Conservation (phyloP, 2,888 invertebrate species). For the Cyclophora albipunctata region DNA sequence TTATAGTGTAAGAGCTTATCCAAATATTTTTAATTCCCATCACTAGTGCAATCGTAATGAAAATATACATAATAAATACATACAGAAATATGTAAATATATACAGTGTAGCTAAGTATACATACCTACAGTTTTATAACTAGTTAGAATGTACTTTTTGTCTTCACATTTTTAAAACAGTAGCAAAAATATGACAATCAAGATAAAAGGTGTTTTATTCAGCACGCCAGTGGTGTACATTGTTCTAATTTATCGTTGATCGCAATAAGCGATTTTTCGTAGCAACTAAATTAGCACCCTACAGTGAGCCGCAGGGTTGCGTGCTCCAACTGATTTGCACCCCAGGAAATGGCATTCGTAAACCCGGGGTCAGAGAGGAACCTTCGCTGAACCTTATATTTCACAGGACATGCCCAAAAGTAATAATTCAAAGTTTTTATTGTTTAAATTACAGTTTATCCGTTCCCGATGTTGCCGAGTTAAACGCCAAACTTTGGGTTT, state of each 20-base stretch:
- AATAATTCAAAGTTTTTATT: conserved; percentile 13
- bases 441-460: conserved; percentile 6
- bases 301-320: conserved; percentile 36
- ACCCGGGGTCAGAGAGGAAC: conserved; percentile 31
- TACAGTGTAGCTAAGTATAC: too few species aligned
- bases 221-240: background rate
- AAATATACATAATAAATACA: too few species aligned
- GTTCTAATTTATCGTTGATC: too few species aligned
- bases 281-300: conserved; percentile 56
- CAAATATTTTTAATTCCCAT: too few species aligned
- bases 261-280: conserved; percentile 31
- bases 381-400: conserved; percentile 28
- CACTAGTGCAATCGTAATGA: too few species aligned
- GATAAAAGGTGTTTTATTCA: background rate
- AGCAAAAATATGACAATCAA: background rate
- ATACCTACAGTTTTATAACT: too few species aligned
- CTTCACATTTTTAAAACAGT: too few species aligned
- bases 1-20: too few species aligned
- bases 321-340: conserved; percentile 44
- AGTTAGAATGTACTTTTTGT: too few species aligned
- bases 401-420: conserved; percentile 17
- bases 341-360: conserved; percentile 52
- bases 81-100: too few species aligned
- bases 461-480: too few species aligned
- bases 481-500: too few species aligned